phyloP scores from a whole-genome alignment of 1,140 invertebrate species.

The Zaprionus tsacasi region DNA sequence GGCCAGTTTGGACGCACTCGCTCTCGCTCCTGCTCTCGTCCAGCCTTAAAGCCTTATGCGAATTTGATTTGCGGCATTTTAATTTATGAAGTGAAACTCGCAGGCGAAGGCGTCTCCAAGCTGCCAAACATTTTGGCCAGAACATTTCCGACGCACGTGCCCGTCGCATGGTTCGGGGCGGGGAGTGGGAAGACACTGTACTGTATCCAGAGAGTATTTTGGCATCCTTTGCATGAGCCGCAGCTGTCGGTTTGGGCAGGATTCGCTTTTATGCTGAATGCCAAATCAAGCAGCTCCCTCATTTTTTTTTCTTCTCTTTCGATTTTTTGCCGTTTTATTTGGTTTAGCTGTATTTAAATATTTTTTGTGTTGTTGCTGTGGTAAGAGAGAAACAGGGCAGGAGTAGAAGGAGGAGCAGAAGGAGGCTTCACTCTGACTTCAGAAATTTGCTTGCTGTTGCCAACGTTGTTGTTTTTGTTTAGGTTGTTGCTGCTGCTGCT shows the following conservation, averaged over 20 bases:
- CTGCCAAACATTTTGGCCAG: slow-evolving; percentile 68
- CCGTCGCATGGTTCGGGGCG: too few relatives aligned
- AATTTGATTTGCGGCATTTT: slow-evolving; percentile 82
- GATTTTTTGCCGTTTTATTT: slow-evolving; percentile 28
- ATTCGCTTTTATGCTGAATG: slow-evolving; percentile 68
- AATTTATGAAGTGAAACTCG: slow-evolving; percentile 74
- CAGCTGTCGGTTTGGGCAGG: slow-evolving; percentile 53
- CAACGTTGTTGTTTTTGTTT: slow-evolving; percentile 41
- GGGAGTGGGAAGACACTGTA: neutral
- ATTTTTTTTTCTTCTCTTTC: slow-evolving; percentile 31
- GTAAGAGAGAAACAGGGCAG: neutral
- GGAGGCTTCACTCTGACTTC: slow-evolving; percentile 34
- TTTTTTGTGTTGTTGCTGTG: slow-evolving; percentile 25
- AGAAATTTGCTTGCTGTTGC: slow-evolving; percentile 49
- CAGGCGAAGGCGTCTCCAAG: slow-evolving; percentile 55
- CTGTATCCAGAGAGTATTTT: neutral
- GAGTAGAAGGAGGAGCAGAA: neutral
- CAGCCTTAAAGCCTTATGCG: slow-evolving; percentile 71
- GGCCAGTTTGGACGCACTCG: neutral
- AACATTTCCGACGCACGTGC: slow-evolving; percentile 54
- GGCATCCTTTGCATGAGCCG: slow-evolving; percentile 44
- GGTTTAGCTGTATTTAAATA: slow-evolving; percentile 40
- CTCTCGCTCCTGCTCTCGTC: slow-evolving; percentile 17
- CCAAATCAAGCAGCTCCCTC: slow-evolving; percentile 77
- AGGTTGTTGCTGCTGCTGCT: slow-evolving; percentile 20